Evolutionary conservation across 2,888 invertebrate species (phyloP), one percentile per base, ranked within the genome.

Genomic region (Sicus ferrugineus): DNA sequence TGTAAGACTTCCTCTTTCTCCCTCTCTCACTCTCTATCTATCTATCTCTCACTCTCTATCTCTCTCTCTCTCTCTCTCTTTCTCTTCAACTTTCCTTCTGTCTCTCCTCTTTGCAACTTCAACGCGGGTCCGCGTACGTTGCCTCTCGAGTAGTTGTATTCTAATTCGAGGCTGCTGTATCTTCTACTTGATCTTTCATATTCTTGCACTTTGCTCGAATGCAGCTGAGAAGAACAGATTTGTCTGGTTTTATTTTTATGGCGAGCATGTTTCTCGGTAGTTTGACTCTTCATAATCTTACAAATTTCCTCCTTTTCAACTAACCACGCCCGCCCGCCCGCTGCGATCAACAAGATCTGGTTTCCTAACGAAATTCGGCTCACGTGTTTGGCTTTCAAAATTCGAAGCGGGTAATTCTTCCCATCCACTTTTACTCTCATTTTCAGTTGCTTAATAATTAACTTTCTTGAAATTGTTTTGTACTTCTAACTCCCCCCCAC

Each of bases 231-330:
- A 67, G 14, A 68, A 70, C 48, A 65, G 66, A 76, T 78, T 84
- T 84, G 84, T 84, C 82, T 84, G 85, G 85, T 85, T 85, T 85
- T 84, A 84, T 81, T 78, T 81, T 75, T 75, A 76, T 78, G 78
- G 76, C 85, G 85, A 85, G 85, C 85, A 85, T 85, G 85, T 76
- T 69, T 70, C 38, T 69, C 31, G 42, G 16, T 66, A 42, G n/a
- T 7, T 26, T 19, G 42, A 11, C 23, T 26, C 31, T 68, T 46
- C 54, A 38, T 58, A 30, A 56, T 42, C 19, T 38, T 61, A 30
- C 54, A 68, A 62, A 19, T 59, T 69, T 54, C 42, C 67, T 56
- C 28, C 67, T 56, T 52, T 52, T 26, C 50, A 65, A 65, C 42
- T 52, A 64, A 64, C 50, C 21, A 63, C 19, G 16, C 26, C 46